Percentiles rank a stretch among this genome's conserved stretches.
These are phyloP conservation scores for Tetramorium parvispinum DNA, from an alignment of 1,140 invertebrate genomes.

Conservation along the genomic window DNA sequence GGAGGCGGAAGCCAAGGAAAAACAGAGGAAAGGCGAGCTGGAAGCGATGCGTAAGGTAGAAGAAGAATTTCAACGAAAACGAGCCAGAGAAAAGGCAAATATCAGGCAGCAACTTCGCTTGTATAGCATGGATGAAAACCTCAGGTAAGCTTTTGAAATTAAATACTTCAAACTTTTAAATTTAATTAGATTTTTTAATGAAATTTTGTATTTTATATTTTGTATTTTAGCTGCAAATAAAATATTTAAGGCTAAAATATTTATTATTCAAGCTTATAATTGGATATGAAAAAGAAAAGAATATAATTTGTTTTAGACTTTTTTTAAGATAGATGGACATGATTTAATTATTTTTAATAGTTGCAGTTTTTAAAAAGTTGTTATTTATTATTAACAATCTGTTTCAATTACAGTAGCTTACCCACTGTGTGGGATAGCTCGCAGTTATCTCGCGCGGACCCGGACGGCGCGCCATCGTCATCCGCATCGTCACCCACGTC, in stretches of 20 bases:
- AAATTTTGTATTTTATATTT: neutral
- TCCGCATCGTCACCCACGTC: slow-evolving; percentile 81
- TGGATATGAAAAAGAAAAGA: neutral
- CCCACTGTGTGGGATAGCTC: slow-evolving; percentile 76
- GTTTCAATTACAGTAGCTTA: slow-evolving; percentile 74
- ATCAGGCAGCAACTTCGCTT: slow-evolving; percentile 91
- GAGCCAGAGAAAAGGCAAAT: slow-evolving; percentile 90
- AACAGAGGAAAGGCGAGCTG: slow-evolving; percentile 90
- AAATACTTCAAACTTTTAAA: neutral
- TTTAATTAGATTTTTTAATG: neutral
- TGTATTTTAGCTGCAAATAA: neutral
- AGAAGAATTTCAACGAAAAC: slow-evolving; percentile 91
- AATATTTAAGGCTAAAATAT: neutral
- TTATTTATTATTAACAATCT: neutral
- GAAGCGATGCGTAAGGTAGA: slow-evolving; percentile 92
- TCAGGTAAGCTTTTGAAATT: slow-evolving; percentile 75
- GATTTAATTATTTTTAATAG: neutral
- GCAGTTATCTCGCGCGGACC: slow-evolving; percentile 86
- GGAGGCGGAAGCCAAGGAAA: slow-evolving; percentile 92
- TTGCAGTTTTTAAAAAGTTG: neutral
- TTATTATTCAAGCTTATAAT: neutral
- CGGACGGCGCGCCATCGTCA: slow-evolving; percentile 88
- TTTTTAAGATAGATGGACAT: neutral
- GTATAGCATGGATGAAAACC: slow-evolving; percentile 86
- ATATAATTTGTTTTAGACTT: neutral